These are phyloP conservation scores for Glareola pratincola DNA, from an alignment of 2,113 vertebrate genomes.

Conservation along the genomic window DNA sequence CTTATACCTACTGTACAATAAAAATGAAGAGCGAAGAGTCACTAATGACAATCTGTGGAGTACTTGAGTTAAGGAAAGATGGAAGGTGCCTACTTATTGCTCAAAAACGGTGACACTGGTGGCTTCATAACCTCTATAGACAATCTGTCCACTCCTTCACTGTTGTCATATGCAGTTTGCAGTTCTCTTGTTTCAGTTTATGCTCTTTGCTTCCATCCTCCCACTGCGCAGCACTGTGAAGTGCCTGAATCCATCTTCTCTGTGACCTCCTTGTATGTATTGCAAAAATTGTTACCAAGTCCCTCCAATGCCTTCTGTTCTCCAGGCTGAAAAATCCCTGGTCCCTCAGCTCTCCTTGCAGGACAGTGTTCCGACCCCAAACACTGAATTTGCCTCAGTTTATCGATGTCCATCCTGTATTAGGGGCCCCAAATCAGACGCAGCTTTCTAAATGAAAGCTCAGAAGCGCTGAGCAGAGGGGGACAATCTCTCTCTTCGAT, in stretches of 20 bases:
- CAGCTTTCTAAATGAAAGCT: not conserved
- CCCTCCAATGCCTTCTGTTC: not conserved
- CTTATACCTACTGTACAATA: not conserved
- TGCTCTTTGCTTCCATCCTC: not conserved
- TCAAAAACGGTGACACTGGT: not conserved
- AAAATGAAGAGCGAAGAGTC: not conserved
- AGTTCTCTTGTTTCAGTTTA: not conserved
- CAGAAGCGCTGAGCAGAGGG: not conserved
- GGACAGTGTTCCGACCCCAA: not conserved
- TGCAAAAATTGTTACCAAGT: not conserved
- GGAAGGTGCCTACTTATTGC: not conserved
- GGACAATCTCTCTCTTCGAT: too few relatives aligned
- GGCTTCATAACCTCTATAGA: not conserved
- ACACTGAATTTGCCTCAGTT: not conserved
- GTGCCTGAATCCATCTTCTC: not conserved
- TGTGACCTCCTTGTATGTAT: fast-evolving
- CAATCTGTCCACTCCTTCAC: not conserved
- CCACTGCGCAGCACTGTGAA: not conserved
- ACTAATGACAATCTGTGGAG: not conserved
- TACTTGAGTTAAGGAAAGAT: not conserved
- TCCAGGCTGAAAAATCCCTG: not conserved
- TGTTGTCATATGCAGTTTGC: fast-evolving
- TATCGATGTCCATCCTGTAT: not conserved
- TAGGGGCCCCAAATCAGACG: not conserved
- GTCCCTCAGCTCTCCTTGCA: not conserved